These are phyloP conservation scores for Cottus gobio DNA, from an alignment of 2,113 vertebrate species.

Conservation along the genomic window DNA sequence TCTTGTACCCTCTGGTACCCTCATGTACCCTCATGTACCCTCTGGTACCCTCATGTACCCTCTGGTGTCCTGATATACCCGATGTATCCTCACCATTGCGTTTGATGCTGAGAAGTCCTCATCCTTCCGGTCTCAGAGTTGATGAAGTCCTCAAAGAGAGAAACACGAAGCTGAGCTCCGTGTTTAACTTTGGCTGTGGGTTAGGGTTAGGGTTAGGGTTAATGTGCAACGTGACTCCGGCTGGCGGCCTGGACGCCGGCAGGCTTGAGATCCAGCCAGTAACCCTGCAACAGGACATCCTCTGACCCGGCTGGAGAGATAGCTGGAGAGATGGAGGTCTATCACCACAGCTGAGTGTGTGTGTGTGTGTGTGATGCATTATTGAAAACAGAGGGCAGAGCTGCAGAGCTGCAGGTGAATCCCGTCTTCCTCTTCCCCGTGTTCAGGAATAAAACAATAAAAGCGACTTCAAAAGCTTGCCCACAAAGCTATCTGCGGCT, in stretches of 20 bases:
- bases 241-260: neutral
- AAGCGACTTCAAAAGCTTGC: neutral
- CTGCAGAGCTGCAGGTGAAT: constrained; percentile 15
- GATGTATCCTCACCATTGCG: no score
- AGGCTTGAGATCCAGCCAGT: neutral
- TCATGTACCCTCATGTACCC: no score
- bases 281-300: constrained; percentile 40
- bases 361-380: constrained; percentile 44
- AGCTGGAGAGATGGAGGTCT: neutral
- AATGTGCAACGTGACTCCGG: constrained; percentile 29
- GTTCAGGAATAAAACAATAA: constrained; percentile 14
- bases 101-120: neutral
- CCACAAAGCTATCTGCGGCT: constrained; percentile 16
- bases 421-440: neutral
- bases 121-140: no score
- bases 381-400: constrained; percentile 41
- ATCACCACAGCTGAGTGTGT: neutral
- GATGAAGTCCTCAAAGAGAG: neutral
- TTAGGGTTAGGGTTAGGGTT: no score
- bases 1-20: no score
- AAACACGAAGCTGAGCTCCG: no score
- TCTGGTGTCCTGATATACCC: no score
- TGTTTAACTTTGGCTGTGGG: constrained; percentile 7
- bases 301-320: constrained; percentile 31
- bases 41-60: no score